These are phyloP conservation scores for Manacus vitellinus DNA, from an alignment of 2,113 vertebrate species.

Conservation along the genomic window DNA sequence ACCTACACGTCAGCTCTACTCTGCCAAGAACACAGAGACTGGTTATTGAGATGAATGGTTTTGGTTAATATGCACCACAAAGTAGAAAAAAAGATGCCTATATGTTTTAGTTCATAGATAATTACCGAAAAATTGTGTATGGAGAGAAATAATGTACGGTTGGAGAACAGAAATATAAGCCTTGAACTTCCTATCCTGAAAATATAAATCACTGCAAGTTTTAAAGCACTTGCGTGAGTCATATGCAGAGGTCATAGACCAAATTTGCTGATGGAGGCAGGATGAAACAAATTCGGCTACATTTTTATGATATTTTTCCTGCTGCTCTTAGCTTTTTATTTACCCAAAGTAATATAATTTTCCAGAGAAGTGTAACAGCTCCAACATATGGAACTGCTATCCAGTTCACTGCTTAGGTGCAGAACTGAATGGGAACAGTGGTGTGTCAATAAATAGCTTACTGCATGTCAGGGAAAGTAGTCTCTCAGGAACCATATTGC, in stretches of 20 bases:
- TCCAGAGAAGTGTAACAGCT: conserved; percentile 62
- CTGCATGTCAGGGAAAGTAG: conserved; percentile 10
- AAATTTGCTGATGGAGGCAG: conserved; percentile 72
- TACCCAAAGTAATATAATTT: conserved; percentile 66
- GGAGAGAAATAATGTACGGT: conserved; percentile 59
- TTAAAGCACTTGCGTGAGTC: conserved; percentile 67
- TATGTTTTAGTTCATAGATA: conserved; percentile 65
- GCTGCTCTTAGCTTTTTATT: conserved; percentile 67
- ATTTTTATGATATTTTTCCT: conserved; percentile 70
- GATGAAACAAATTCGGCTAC: conserved; percentile 66
- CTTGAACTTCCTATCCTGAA: conserved; percentile 65
- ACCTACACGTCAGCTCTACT: conserved; percentile 16
- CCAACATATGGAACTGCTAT: conserved; percentile 57
- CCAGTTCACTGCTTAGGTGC: conserved; percentile 58
- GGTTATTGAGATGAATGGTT: conserved; percentile 63
- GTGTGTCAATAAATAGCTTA: conserved; percentile 56
- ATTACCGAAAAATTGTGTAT: conserved; percentile 64
- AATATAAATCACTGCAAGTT: conserved; percentile 66
- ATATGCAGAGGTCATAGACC: conserved; percentile 63
- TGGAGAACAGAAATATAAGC: conserved; percentile 63
- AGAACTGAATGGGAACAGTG: conserved; percentile 24
- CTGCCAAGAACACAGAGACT: conserved; percentile 41
- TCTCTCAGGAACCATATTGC: conserved; percentile 11
- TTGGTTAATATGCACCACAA: conserved; percentile 57
- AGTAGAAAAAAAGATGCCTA: conserved; percentile 38